Evolutionary conservation across 2,113 vertebrate species (phyloP), one percentile per base, ranked within the genome.

Genomic region (Dromas ardeola): DNA sequence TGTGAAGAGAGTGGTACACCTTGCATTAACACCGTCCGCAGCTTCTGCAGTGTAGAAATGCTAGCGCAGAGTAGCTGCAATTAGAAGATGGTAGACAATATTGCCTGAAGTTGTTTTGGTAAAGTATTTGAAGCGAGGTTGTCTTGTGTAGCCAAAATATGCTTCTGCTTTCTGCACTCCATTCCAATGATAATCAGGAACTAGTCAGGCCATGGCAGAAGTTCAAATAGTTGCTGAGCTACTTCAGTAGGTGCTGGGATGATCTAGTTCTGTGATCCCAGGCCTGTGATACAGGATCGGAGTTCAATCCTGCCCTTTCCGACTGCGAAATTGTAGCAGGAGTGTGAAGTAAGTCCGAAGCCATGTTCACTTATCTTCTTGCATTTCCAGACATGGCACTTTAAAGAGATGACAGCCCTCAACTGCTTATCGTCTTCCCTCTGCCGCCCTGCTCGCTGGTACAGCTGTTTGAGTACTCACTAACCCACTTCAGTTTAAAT

Each of bases 401-500:
- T 93, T 89, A 85, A 88, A 66, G 67, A 86, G 74, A 80, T 90
- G 72, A 76, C 55, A 81, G 53, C 71, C 42, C 56, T 90, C 58
- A 53, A 15, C 49, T 76, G 56, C 58, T 76, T 79, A 52, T 82
- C 66, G 32, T 69, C 84, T 90, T 90, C 77, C 36, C 43, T 94
- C 52, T 34, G 4, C 69, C 0, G 0, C 69, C 22, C 42, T 81
- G 77, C 84, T 85, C 0, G 0, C 70, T 90, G 52, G 49, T 32
- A 2, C 2, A 63, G 77, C 63, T 74, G 29, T 73, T 76, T 34
- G 89, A 79, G n/a, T 63, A 52, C 79, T 95, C 78, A n/a, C 65
- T 87, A 87, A 52, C 87, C 56, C 78, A 36, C 61, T 84, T 81
- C 56, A 42, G 71, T 56, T 76, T 76, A 77, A 73, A 32, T 90